These are phyloP conservation scores for Grapholita molesta DNA, from an alignment of 1,140 invertebrate genomes.

Conservation along the genomic window DNA sequence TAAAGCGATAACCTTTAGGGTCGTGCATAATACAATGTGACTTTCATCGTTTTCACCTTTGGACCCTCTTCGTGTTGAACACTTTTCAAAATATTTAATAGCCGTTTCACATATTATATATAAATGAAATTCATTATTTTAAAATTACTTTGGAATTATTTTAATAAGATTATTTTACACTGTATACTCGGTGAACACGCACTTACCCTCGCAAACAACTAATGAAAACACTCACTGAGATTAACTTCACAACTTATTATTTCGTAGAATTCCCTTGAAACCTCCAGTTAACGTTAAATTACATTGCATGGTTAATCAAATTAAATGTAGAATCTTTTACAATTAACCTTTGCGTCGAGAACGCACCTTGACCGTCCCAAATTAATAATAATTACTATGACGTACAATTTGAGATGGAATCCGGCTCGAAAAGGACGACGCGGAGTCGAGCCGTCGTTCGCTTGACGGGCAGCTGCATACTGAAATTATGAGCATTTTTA, in stretches of 20 bases:
- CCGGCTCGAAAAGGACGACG: slow-evolving; percentile 60
- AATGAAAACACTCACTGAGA: neutral
- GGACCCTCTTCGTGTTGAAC: neutral
- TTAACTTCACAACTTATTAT: neutral
- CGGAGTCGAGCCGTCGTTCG: slow-evolving; percentile 49
- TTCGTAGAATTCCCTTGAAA: neutral
- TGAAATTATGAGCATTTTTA: slow-evolving; percentile 76
- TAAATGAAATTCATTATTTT: neutral
- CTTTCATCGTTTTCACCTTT: slow-evolving; percentile 14
- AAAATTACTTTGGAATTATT: neutral
- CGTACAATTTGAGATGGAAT: slow-evolving; percentile 58
- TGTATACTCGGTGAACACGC: neutral
- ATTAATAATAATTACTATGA: slow-evolving; percentile 71
- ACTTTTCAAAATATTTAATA: neutral
- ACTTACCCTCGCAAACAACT: neutral
- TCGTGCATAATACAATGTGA: slow-evolving; percentile 4
- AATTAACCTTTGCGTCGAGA: neutral
- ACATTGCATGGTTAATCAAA: slow-evolving; percentile 10
- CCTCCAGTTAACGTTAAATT: neutral
- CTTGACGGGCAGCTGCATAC: slow-evolving; percentile 73
- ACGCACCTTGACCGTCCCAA: slow-evolving; percentile 44
- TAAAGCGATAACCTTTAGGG: slow-evolving; percentile 9
- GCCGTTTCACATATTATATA: neutral
- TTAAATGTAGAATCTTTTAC: neutral
- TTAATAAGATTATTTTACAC: neutral